Base-by-base conservation (phyloP, 2,797 vertebrate genomes). In the Epinephelus awoara region DNA sequence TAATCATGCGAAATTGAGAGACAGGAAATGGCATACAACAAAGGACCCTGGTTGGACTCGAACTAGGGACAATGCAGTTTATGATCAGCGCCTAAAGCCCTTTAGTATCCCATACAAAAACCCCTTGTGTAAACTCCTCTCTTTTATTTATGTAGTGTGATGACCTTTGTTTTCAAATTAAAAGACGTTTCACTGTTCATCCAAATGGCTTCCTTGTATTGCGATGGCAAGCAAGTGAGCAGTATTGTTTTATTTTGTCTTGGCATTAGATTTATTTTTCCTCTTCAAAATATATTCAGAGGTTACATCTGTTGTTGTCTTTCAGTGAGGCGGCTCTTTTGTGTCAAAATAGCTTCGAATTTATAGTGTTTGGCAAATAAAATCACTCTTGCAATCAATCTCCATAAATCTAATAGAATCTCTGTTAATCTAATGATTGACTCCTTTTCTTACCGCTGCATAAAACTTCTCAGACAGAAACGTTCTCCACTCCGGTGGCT, bases 161-260 rank as follows among this genome's bases (percentile, higher is more conserved):
- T 52, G 18, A 47, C 59, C n/a, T 40, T 68, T 29, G n/a, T 29
- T 49, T 40, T 72, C 18, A 23, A 56, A 40, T 21, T 40, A 9
- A 57, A 34, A 64, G 40, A n/a, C 58, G 62, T 46, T 67, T 67
- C 61, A 56, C 19, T 73, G 15, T 73, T 65, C 8, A 47, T 67
- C 69, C 42, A 52, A 23, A 40, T 72, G 38, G 21, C 57, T 46
- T 62, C 23, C 58, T 44, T 1, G 3, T 6, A 13, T 29, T 52
- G 1, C 34, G 34, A 66, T 47, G 21, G 40, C 21, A 51, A 46
- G 44, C 23, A 56, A 23, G 34, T 14, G 40, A 10, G 23, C 40
- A 50, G 17, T 15, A 55, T 34, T 49, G 59, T 61, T 65, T 74
- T 44, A 44, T 42, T 64, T 5, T 46, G 9, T 38, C 18, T 68